Percentiles rank a stretch among this genome's conserved stretches.
These are phyloP conservation scores for Salvator merianae DNA, from an alignment of 2,113 vertebrate species.

Conservation along the genomic window DNA sequence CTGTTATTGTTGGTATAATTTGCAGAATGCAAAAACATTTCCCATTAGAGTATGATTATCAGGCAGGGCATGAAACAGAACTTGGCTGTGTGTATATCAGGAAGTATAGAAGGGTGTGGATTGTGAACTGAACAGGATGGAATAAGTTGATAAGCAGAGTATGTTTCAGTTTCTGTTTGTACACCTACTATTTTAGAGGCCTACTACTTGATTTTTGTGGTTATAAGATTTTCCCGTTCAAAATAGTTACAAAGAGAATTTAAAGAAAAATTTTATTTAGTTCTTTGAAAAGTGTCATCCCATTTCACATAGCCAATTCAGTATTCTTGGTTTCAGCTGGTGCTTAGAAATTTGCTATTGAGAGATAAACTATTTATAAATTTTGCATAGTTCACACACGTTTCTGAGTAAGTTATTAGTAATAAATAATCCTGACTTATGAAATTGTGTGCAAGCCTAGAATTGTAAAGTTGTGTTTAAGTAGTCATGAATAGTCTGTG, in stretches of 20 bases:
- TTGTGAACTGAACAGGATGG: neutral
- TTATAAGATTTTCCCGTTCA: neutral
- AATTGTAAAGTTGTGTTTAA: neutral
- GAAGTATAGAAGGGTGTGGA: neutral
- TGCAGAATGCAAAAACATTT: neutral
- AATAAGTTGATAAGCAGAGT: neutral
- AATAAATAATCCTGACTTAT: neutral
- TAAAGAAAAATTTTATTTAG: neutral
- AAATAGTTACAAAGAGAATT: neutral
- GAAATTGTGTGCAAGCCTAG: neutral
- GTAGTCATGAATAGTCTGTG: neutral
- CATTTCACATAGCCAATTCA: neutral
- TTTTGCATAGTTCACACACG: neutral
- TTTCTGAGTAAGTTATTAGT: neutral
- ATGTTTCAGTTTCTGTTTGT: neutral
- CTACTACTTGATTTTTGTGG: neutral
- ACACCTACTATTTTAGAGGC: neutral
- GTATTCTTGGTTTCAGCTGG: no score
- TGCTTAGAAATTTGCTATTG: neutral
- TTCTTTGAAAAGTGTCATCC: neutral
- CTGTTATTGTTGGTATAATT: no score
- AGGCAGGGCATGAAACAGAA: rapidly evolving
- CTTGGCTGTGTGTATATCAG: neutral
- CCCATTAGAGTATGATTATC: rapidly evolving
- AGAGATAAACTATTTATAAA: neutral